Conservation (phyloP, 2,797 vertebrate species). For the Channallabes apus region DNA sequence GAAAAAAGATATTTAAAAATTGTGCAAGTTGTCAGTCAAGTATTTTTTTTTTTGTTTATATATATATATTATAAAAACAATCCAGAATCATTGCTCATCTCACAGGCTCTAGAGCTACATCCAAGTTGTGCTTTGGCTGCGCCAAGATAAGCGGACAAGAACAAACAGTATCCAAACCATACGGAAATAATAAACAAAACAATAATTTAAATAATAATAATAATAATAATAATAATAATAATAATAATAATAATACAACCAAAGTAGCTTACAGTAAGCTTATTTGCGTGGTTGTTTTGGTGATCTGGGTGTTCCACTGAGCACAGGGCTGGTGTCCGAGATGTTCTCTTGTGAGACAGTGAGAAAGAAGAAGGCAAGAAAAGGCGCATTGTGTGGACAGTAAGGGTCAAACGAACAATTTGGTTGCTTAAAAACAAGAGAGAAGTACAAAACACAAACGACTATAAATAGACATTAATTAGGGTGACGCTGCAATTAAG, state of each 20-base stretch:
- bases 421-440: constrained; percentile 68
- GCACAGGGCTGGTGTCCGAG: constrained; percentile 67
- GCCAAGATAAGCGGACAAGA: constrained; percentile 65
- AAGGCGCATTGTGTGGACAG: constrained; percentile 61
- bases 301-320: constrained; percentile 57
- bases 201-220: neutral
- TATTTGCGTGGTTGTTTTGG: constrained; percentile 53
- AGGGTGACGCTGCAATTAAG: constrained; percentile 29
- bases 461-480: constrained; percentile 49
- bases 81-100: constrained; percentile 43
- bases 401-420: constrained; percentile 64
- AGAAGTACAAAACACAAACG: constrained; percentile 69
- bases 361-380: constrained; percentile 69
- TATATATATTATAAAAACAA: neutral
- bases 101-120: constrained; percentile 43
- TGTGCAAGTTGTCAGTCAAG: constrained; percentile 74
- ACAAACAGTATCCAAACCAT: constrained; percentile 62
- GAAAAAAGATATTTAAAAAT: constrained; percentile 71
- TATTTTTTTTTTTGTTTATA: neutral
- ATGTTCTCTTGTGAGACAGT: constrained; percentile 54
- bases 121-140: constrained; percentile 75
- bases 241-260: constrained; percentile 34
- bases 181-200: constrained; percentile 42
- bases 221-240: neutral
- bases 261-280: constrained; percentile 64